These are phyloP conservation scores for Copidosoma aretas DNA, from an alignment of 2,888 invertebrate genomes.

Conservation along the genomic window DNA sequence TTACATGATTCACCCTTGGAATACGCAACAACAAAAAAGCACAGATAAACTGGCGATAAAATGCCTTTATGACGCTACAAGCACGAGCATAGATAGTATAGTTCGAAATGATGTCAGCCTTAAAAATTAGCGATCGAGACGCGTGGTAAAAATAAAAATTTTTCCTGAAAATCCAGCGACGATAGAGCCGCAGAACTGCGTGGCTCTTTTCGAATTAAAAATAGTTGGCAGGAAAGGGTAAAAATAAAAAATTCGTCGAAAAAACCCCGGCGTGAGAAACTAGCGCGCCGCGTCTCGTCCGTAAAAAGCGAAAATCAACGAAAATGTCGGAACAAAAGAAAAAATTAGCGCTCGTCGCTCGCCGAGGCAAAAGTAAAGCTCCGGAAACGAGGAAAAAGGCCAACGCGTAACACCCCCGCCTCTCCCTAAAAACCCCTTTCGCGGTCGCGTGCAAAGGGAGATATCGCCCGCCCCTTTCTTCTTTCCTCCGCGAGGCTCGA, in stretches of 20 bases:
- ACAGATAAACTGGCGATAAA: neutral
- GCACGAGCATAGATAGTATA: conserved; percentile 8
- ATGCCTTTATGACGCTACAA: conserved; percentile 4
- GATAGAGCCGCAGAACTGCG: no score
- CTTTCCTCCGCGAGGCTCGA: no score
- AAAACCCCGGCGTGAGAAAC: no score
- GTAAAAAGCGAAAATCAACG: neutral
- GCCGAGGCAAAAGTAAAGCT: neutral
- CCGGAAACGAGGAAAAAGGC: neutral
- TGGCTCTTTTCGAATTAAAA: no score
- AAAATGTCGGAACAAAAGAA: neutral
- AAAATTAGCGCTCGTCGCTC: neutral
- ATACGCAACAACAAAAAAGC: no score
- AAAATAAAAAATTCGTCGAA: no score
- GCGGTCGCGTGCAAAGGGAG: neutral
- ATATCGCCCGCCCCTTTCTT: neutral
- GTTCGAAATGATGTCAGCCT: neutral
- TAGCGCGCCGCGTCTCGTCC: no score
- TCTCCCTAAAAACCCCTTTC: neutral
- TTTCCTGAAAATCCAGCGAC: no score
- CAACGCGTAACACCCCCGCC: neutral
- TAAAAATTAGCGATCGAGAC: neutral
- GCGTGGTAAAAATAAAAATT: no score
- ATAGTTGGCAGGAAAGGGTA: no score
- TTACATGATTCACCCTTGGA: no score